Evolutionary conservation across 2,888 invertebrate genomes (phyloP).

Genomic region (Thumatha senex): DNA sequence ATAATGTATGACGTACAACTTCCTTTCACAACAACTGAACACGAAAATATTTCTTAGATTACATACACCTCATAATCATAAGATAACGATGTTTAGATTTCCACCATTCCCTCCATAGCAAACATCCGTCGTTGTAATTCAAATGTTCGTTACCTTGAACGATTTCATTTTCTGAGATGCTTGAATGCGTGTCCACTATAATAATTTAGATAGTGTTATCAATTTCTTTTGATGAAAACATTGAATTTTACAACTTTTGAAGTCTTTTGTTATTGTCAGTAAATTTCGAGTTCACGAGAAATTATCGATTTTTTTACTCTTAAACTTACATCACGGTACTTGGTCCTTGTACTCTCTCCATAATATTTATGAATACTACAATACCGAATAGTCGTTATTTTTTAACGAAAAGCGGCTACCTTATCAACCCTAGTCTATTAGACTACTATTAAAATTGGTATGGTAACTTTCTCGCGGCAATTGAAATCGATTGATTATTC

Average conservation of each 20-base stretch:
- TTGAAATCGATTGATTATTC: constrained; percentile 29
- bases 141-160: neutral
- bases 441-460: too few relatives aligned
- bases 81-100: constrained; percentile 20
- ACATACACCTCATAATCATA: constrained; percentile 1
- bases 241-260: neutral
- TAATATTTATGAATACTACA: too few relatives aligned
- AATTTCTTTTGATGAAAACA: neutral
- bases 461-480: constrained; percentile 25
- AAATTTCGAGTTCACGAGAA: too few relatives aligned
- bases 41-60: constrained; percentile 9
- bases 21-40: constrained; percentile 14
- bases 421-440: too few relatives aligned
- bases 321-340: too few relatives aligned
- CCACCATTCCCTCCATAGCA: constrained; percentile 4
- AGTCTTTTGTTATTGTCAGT: too few relatives aligned
- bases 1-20: constrained; percentile 15
- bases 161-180: neutral
- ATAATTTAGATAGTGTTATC: neutral
- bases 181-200: neutral
- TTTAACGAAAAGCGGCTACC: too few relatives aligned
- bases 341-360: too few relatives aligned
- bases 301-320: too few relatives aligned
- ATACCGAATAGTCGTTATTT: too few relatives aligned
- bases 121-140: constrained; percentile 25